Percentiles rank a stretch among this genome's conserved stretches.
These are phyloP conservation scores for Perca schrenkii DNA, from an alignment of 2,113 vertebrate genomes.

Conservation along the genomic window DNA sequence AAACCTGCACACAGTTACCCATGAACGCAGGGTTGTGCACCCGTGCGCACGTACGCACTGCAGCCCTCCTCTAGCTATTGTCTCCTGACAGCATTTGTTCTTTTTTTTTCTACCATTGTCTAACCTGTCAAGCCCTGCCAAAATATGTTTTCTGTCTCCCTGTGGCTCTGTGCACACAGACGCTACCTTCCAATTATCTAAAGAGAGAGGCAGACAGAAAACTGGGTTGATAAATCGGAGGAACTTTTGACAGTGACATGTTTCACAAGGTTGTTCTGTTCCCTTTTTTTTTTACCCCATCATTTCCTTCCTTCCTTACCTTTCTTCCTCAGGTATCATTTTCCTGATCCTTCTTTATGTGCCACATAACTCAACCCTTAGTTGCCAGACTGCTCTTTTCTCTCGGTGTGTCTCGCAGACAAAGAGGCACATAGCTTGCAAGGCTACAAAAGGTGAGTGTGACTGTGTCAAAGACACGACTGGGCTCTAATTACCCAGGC, in stretches of 20 bases:
- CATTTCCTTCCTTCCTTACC: conserved; percentile 22
- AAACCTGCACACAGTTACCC: neutral
- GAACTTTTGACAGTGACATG: conserved; percentile 68
- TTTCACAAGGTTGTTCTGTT: conserved; percentile 55
- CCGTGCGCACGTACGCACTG: neutral
- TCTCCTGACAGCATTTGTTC: conserved; percentile 65
- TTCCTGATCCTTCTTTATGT: conserved; percentile 43
- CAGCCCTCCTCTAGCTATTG: conserved; percentile 30
- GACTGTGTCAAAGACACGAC: conserved; percentile 34
- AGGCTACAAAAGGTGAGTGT: conserved; percentile 33
- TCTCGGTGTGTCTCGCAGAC: conserved; percentile 19
- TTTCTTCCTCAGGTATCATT: conserved; percentile 47
- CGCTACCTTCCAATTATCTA: conserved; percentile 78
- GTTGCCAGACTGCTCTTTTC: conserved; percentile 53
- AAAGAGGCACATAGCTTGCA: conserved; percentile 32
- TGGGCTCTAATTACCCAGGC: conserved; percentile 56
- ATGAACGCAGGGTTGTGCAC: neutral
- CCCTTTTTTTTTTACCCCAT: neutral
- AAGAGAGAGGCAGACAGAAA: conserved; percentile 68
- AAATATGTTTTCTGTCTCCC: conserved; percentile 76
- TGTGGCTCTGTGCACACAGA: conserved; percentile 60
- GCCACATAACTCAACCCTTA: conserved; percentile 51
- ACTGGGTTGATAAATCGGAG: conserved; percentile 74
- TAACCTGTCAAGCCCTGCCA: conserved; percentile 74
- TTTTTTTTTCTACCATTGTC: conserved; percentile 55